A percentile compares a stretch with the other conserved stretches of the same genome.
Conservation (phyloP, 1,140 invertebrate species). For the Wiebesia pumilae region DNA sequence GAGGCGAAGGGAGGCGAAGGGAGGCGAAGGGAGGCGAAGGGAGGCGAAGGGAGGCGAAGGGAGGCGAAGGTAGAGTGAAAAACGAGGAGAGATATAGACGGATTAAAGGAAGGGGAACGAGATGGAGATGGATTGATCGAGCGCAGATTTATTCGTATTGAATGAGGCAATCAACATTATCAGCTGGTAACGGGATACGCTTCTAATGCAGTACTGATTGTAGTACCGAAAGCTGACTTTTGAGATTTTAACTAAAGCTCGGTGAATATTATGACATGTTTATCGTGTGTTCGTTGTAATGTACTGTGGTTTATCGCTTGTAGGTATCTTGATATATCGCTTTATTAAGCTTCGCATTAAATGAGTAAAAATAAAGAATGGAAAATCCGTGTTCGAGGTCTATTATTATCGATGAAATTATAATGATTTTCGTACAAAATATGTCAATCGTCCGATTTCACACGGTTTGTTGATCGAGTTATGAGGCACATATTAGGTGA, state of each 20-base stretch:
- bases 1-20: not conserved
- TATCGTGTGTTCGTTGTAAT: too few species aligned
- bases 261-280: too few species aligned
- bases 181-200: too few species aligned
- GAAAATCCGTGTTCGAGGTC: not conserved
- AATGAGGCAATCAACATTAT: not conserved
- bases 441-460: not conserved
- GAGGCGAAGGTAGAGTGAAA: not conserved
- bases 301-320: not conserved
- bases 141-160: not conserved
- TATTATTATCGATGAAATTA: not conserved
- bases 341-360: not conserved
- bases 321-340: not conserved
- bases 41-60: not conserved
- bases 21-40: not conserved
- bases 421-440: not conserved
- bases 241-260: too few species aligned
- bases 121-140: not conserved
- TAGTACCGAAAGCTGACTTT: too few species aligned
- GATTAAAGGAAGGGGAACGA: not conserved
- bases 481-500: not conserved
- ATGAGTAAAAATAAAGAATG: not conserved
- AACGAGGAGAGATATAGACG: not conserved
- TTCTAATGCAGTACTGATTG: not conserved
- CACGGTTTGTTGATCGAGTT: not conserved